These are phyloP conservation scores for Athripsodes cinereus DNA, from an alignment of 2,888 invertebrate species.

Conservation along the genomic window DNA sequence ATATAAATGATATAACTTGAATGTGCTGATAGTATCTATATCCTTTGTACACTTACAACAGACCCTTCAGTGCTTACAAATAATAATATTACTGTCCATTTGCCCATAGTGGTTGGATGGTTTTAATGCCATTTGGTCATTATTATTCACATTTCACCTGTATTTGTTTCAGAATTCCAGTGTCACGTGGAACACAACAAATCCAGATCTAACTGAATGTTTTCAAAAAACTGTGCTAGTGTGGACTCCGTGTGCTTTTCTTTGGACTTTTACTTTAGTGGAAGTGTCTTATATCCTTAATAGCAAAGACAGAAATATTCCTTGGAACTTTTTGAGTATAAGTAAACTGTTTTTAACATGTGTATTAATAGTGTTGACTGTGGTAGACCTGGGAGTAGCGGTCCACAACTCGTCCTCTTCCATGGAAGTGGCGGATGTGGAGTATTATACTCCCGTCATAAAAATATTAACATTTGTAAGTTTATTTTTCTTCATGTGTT, in stretches of 20 bases:
- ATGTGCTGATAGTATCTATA: too few relatives aligned
- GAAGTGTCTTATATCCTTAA: constrained; percentile 70
- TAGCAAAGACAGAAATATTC: constrained; percentile 72
- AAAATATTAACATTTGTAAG: constrained; percentile 80
- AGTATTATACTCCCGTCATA: constrained; percentile 72
- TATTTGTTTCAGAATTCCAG: constrained; percentile 62
- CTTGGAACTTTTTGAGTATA: constrained; percentile 68
- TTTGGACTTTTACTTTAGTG: constrained; percentile 70
- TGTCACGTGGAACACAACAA: constrained; percentile 71
- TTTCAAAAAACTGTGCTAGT: constrained; percentile 86
- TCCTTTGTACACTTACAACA: too few relatives aligned
- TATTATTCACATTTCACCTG: too few relatives aligned
- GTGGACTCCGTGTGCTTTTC: constrained; percentile 82
- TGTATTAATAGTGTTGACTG: constrained; percentile 58
- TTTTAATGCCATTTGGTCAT: too few relatives aligned
- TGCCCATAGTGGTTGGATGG: too few relatives aligned
- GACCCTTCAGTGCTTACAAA: too few relatives aligned
- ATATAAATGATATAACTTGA: too few relatives aligned
- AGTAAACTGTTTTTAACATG: constrained; percentile 62
- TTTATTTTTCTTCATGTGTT: constrained; percentile 36
- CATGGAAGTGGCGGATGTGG: constrained; percentile 54
- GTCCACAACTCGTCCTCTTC: constrained; percentile 50
- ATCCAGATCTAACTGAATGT: constrained; percentile 84
- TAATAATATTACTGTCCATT: too few relatives aligned
- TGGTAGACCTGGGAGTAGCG: constrained; percentile 61